Base-by-base conservation (phyloP, 2,797 vertebrate genomes). In the Spinus pinus region DNA sequence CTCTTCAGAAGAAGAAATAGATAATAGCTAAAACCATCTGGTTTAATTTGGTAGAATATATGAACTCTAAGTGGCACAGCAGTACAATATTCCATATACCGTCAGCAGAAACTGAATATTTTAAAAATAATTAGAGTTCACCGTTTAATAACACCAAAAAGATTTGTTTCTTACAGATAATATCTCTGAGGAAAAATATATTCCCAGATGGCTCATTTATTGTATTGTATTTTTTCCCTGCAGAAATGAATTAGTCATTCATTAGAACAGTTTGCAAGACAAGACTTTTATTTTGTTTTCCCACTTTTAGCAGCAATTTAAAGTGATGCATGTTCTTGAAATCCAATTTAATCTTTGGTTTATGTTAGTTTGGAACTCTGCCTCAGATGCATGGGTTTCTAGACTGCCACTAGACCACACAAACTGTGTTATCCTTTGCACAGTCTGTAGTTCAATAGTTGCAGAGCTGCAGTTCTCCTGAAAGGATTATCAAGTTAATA, bases 141-240 rank as follows among this genome's bases (percentile, higher is more conserved):
- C 73, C 41, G 73, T 64, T 88, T 96, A 96, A 95, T 93, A 97
- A 93, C 44, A 84, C 39, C 23, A 92, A 20, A 33, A 74, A 70
- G 44, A 90, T 87, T 90, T 86, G 77, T 92, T 95, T 94, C 86
- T 95, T 73, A 88, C 81, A 66, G 44, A 72, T 86, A 71, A 37
- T 50, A 96, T 66, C 89, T 86, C 95, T 84, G 56, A 44, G n/a
- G 74, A 96, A 82, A 94, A 97, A 95, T 92, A 94, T 93, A 96
- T 84, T 96, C 94, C 87, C 78, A 95, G 91, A 94, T 95, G 86
- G 97, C 80, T 96, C 75, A 77, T 69, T 95, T 95, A 77, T 88
- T 92, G 83, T 67, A 95, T 39, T 94, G 88, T 81, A 86, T 44
- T 93, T 81, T 57, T 87, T 71, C 54, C 78, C 57, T 62, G 84